These are phyloP conservation scores for Carassius carassius DNA, from an alignment of 2,113 vertebrate genomes.

Conservation along the genomic window DNA sequence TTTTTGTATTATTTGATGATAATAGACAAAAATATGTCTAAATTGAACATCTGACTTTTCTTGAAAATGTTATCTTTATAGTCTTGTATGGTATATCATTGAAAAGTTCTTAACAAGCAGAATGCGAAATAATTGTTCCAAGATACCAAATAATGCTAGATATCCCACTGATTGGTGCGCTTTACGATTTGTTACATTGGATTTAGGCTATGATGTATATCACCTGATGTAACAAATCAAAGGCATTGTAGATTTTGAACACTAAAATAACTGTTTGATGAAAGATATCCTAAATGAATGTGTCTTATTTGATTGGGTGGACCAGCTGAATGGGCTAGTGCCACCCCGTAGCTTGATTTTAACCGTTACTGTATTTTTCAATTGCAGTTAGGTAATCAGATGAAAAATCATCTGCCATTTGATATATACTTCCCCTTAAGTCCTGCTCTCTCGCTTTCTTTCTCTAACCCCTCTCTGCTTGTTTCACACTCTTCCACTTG, in stretches of 20 bases:
- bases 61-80: neutral
- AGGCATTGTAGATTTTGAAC: neutral
- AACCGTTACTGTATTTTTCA: neutral
- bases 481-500: neutral
- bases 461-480: neutral
- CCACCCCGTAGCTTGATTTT: neutral
- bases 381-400: neutral
- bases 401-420: constrained; percentile 15
- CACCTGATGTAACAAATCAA: neutral
- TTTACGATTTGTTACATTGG: neutral
- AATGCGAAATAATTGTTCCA: neutral
- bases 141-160: neutral
- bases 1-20: too few relatives aligned
- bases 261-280: neutral
- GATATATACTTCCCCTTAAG: constrained; percentile 12
- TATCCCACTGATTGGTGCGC: neutral
- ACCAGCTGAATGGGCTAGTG: neutral
- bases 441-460: neutral
- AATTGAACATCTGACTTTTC: neutral
- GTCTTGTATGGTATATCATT: neutral
- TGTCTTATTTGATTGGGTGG: neutral
- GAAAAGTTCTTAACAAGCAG: neutral
- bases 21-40: neutral
- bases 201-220: neutral
- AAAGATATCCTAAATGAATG: neutral